These are phyloP conservation scores for Australoheros facetus DNA, from an alignment of 2,797 vertebrate genomes.

Conservation along the genomic window DNA sequence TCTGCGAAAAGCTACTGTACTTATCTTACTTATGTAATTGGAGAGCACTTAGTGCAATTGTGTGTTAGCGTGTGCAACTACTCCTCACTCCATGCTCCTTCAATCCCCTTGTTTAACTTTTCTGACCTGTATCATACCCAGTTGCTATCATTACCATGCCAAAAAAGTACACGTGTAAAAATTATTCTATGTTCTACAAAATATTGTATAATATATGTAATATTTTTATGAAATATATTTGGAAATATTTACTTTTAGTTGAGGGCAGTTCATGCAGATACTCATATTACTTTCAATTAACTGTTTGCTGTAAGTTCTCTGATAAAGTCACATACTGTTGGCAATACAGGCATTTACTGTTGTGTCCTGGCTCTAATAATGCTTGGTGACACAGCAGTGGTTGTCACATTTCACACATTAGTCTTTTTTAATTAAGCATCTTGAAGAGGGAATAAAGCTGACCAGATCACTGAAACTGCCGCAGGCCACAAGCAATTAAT, in stretches of 20 bases:
- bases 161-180: not conserved
- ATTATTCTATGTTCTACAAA: not conserved
- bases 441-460: too few relatives aligned
- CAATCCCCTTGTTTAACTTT: not conserved
- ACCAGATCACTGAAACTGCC: too few relatives aligned
- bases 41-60: not conserved
- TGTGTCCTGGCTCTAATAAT: too few relatives aligned
- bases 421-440: too few relatives aligned
- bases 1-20: not conserved
- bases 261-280: not conserved
- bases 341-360: too few relatives aligned
- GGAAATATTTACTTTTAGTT: not conserved
- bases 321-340: too few relatives aligned
- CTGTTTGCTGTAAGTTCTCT: not conserved
- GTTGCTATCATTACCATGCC: not conserved
- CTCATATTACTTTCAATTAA: not conserved
- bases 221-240: rapidly evolving
- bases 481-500: too few relatives aligned
- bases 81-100: not conserved
- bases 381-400: too few relatives aligned
- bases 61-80: not conserved
- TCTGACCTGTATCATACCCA: not conserved
- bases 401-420: too few relatives aligned
- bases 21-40: not conserved
- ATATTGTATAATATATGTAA: not conserved